Conservation (phyloP, 2,797 vertebrate species). For the Acanthurus leucopareius region DNA sequence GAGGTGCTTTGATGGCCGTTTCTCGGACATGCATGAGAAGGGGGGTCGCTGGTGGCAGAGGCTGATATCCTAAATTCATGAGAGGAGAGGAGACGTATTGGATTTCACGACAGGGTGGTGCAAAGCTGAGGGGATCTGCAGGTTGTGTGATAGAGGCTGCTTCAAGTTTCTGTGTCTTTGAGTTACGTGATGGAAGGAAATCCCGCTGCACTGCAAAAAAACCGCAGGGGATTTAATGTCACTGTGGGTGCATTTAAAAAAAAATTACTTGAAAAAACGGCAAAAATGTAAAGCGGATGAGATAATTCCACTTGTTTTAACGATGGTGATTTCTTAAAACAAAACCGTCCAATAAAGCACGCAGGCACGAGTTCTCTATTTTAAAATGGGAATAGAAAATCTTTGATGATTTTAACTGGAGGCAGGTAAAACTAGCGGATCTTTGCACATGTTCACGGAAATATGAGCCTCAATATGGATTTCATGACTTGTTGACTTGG, state of each 20-base stretch:
- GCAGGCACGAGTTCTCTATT: no score
- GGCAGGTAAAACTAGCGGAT: background rate
- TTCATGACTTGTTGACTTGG: background rate
- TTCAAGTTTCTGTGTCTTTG: constrained; percentile 62
- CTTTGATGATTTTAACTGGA: background rate
- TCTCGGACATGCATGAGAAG: constrained; percentile 33
- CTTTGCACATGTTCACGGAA: background rate
- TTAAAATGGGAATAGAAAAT: background rate
- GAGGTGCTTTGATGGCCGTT: constrained; percentile 16
- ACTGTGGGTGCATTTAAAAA: background rate
- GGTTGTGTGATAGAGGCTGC: constrained; percentile 67
- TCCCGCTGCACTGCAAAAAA: constrained; percentile 38
- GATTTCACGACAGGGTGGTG: constrained; percentile 74
- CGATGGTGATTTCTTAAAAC: background rate
- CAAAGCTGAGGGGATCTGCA: constrained; percentile 72
- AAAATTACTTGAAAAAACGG: background rate
- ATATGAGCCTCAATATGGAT: background rate
- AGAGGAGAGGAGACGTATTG: constrained; percentile 68
- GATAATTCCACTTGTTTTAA: background rate
- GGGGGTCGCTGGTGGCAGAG: constrained; percentile 3
- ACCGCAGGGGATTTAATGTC: background rate
- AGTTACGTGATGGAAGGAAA: constrained; percentile 61
- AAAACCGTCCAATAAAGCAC: background rate
- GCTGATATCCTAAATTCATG: constrained; percentile 67
- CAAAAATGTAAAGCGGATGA: no score